A percentile compares a stretch with the other conserved stretches of the same genome.
phyloP scores from a whole-genome alignment of 2,113 vertebrate species.

The Hydropotes inermis region DNA sequence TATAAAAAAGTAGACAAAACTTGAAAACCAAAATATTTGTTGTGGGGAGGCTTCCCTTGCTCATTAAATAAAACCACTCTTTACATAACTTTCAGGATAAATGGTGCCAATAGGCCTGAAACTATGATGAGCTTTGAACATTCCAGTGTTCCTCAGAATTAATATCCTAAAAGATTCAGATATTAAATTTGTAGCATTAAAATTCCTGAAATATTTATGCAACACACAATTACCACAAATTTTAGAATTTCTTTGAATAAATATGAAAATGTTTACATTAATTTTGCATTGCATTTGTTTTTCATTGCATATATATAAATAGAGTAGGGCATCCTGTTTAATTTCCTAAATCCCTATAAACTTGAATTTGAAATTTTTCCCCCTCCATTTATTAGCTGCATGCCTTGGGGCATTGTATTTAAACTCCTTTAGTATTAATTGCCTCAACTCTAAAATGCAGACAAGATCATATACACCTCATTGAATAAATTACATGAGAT shows the following conservation, averaged over 20 bases:
- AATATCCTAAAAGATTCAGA: background rate
- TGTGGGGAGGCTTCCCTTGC: background rate
- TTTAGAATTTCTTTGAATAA: background rate
- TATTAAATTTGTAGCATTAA: background rate
- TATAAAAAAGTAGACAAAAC: background rate
- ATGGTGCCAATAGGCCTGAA: constrained; percentile 24
- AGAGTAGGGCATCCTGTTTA: background rate
- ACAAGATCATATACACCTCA: background rate
- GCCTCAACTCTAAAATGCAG: background rate
- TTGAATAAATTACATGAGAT: background rate
- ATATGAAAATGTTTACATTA: background rate
- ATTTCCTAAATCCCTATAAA: background rate
- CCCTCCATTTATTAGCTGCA: background rate
- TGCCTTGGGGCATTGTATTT: background rate
- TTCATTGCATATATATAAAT: background rate
- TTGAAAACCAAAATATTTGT: background rate
- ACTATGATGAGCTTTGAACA: background rate
- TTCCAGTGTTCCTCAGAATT: background rate
- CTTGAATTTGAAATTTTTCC: background rate
- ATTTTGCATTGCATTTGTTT: background rate
- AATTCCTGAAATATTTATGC: background rate
- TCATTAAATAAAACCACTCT: background rate
- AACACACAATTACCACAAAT: background rate
- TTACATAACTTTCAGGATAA: background rate
- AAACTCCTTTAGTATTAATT: background rate